Conservation (phyloP, 2,113 vertebrate genomes). For the Epinephelus moara region DNA sequence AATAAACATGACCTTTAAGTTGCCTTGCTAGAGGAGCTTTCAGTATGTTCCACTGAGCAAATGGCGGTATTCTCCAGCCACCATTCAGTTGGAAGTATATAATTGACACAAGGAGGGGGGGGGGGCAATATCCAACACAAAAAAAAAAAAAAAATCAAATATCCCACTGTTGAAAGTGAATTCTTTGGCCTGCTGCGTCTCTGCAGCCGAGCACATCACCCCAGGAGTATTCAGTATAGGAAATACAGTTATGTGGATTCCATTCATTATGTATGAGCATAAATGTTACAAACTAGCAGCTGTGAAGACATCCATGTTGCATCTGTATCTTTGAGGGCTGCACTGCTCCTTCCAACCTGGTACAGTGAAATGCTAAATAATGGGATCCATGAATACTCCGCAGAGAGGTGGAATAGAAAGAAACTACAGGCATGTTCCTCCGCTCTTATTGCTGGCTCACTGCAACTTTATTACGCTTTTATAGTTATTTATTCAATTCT, state of each 20-base stretch:
- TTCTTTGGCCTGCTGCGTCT: slow-evolving; percentile 59
- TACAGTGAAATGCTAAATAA: slow-evolving; percentile 59
- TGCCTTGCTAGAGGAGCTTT: slow-evolving; percentile 58
- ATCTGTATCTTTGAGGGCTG: slow-evolving; percentile 64
- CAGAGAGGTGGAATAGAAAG: slow-evolving; percentile 30
- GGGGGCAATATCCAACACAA: slow-evolving; percentile 25
- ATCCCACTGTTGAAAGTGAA: slow-evolving; percentile 68
- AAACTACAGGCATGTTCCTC: slow-evolving; percentile 30
- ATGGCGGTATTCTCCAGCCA: slow-evolving; percentile 69
- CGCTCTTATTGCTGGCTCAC: slow-evolving; percentile 16
- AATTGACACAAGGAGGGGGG: slow-evolving; percentile 63
- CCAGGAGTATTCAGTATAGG: slow-evolving; percentile 72
- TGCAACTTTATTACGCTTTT: slow-evolving; percentile 53
- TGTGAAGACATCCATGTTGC: slow-evolving; percentile 70
- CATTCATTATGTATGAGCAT: slow-evolving; percentile 84
- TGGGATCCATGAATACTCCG: slow-evolving; percentile 46
- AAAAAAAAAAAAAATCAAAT: slow-evolving; percentile 53
- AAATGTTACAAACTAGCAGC: slow-evolving; percentile 83
- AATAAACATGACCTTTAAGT: slow-evolving; percentile 77
- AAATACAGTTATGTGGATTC: slow-evolving; percentile 73
- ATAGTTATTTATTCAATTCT: slow-evolving; percentile 32
- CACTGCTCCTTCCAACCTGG: slow-evolving; percentile 53
- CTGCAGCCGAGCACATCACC: slow-evolving; percentile 64
- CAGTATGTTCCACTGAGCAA: slow-evolving; percentile 67
- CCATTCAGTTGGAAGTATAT: slow-evolving; percentile 71